Evolutionary conservation across 2,113 vertebrate species (phyloP).

Genomic region (Zootoca vivipara): DNA sequence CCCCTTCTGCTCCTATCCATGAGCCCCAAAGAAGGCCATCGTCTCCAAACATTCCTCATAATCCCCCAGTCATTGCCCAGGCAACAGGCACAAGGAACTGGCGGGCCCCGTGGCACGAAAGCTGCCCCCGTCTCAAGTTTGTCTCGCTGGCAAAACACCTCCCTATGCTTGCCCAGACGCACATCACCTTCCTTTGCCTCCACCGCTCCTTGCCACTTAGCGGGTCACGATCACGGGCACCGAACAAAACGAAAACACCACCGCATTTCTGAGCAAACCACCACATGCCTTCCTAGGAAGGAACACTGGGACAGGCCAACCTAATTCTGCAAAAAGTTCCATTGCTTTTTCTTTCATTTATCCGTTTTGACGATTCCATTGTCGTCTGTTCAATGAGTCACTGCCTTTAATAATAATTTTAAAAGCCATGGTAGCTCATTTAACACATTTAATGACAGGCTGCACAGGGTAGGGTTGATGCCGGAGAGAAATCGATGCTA

Average conservation of each 20-base stretch:
- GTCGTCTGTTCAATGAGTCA: conserved; percentile 32
- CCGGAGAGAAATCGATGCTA: not conserved
- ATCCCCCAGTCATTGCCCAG: conserved; percentile 79
- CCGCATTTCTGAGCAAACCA: not conserved
- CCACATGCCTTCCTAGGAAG: conserved; percentile 26
- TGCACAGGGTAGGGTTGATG: not conserved
- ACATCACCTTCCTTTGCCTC: not conserved
- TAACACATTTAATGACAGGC: conserved; percentile 32
- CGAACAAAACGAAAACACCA: conserved; percentile 26
- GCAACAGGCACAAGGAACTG: conserved; percentile 79
- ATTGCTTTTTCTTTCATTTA: conserved; percentile 34
- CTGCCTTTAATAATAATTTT: conserved; percentile 29
- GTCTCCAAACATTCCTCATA: conserved; percentile 79
- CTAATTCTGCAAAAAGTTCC: conserved; percentile 42
- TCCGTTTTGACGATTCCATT: conserved; percentile 32
- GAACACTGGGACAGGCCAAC: not conserved
- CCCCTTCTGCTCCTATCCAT: conserved; percentile 77
- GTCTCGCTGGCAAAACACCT: conserved; percentile 45
- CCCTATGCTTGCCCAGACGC: not conserved
- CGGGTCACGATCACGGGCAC: not conserved
- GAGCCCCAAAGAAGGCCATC: conserved; percentile 75
- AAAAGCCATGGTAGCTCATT: conserved; percentile 8
- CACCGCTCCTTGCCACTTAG: not conserved
- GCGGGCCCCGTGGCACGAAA: conserved; percentile 61
- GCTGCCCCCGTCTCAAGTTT: conserved; percentile 67